Percentiles rank a stretch among this genome's conserved stretches.
Evolutionary conservation across 2,888 invertebrate genomes (phyloP).

Genomic region (Acronicta aceris): DNA sequence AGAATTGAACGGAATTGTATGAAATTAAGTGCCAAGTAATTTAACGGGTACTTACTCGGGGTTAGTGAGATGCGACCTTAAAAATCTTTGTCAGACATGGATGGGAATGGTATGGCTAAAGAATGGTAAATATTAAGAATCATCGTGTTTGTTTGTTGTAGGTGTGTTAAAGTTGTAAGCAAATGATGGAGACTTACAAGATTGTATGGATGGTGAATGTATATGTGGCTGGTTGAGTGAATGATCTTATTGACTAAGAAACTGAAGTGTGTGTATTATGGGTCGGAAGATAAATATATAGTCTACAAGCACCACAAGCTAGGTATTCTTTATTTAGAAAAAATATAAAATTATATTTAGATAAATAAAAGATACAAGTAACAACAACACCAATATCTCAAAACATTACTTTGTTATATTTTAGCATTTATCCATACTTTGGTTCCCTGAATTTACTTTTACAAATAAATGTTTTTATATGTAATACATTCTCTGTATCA

Average conservation of each 20-base stretch:
- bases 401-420: no score
- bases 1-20: no score
- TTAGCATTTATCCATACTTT: neutral
- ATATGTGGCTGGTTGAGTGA: neutral
- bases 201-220: neutral
- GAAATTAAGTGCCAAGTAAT: no score
- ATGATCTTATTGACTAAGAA: neutral
- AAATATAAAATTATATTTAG: no score
- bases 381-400: no score
- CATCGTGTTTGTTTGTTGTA: no score
- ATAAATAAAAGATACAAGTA: neutral
- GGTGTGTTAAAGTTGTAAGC: neutral
- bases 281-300: neutral
- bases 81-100: no score
- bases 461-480: conserved; percentile 19
- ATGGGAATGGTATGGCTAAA: no score
- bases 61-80: no score
- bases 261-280: neutral
- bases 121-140: no score
- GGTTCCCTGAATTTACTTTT: neutral
- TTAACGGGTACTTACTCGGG: no score
- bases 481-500: conserved; percentile 5
- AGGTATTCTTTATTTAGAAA: neutral
- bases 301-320: neutral
- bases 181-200: neutral